These are phyloP conservation scores for Blastobasis adustella DNA, from an alignment of 2,888 invertebrate genomes.

Conservation along the genomic window DNA sequence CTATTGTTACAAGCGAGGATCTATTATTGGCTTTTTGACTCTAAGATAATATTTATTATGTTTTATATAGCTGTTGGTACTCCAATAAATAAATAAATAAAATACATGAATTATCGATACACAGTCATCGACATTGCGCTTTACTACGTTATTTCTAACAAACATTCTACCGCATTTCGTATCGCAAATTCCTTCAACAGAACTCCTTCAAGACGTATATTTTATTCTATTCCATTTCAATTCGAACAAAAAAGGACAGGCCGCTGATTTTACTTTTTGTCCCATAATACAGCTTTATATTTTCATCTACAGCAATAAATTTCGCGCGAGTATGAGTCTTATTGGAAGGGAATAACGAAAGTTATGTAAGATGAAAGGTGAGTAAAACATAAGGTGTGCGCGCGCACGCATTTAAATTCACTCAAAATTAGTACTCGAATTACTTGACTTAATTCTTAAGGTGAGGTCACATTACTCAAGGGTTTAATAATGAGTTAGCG, in stretches of 20 bases:
- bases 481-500: conserved; percentile 27
- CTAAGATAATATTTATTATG: too few species aligned
- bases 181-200: conserved; percentile 56
- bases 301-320: neutral
- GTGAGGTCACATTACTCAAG: conserved; percentile 45
- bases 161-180: conserved; percentile 58
- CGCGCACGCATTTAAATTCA: conserved; percentile 26
- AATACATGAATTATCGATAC: conserved; percentile 8
- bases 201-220: conserved; percentile 53
- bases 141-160: conserved; percentile 39
- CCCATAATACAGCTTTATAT: conserved; percentile 17
- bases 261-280: conserved; percentile 58
- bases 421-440: conserved; percentile 55
- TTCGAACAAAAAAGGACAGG: conserved; percentile 45
- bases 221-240: conserved; percentile 38
- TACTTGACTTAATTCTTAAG: conserved; percentile 53
- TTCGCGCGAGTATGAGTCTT: too few species aligned
- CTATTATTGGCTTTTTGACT: too few species aligned
- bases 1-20: too few species aligned
- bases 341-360: too few species aligned
- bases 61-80: too few species aligned
- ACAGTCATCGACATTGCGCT: conserved; percentile 12
- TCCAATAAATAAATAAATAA: too few species aligned
- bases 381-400: conserved; percentile 14
- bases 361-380: neutral